Evolutionary conservation across 2,113 vertebrate species (phyloP).

Genomic region (Pithys albifrons): DNA sequence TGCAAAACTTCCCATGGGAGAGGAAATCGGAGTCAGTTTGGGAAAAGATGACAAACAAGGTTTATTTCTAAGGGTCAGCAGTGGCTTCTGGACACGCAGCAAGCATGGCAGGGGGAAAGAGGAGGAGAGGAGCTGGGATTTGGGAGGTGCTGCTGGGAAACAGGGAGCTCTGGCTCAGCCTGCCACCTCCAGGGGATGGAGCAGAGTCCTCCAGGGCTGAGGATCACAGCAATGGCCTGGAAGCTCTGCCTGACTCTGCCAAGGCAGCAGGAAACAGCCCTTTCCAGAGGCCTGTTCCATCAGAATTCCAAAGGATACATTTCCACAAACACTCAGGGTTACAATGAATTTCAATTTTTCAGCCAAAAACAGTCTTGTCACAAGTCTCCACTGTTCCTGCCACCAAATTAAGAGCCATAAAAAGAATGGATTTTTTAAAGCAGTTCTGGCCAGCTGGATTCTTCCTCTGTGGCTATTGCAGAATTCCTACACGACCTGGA

Average conservation of each 20-base stretch:
- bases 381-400: neutral
- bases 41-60: neutral
- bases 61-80: neutral
- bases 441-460: neutral
- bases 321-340: neutral
- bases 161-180: neutral
- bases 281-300: neutral
- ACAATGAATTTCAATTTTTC: neutral
- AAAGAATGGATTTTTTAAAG: neutral
- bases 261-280: neutral
- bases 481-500: neutral
- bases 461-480: neutral
- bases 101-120: accelerated
- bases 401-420: neutral
- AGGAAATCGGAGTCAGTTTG: neutral
- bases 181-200: neutral
- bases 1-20: neutral
- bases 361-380: neutral
- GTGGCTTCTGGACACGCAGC: neutral
- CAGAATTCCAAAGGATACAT: neutral
- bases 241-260: neutral
- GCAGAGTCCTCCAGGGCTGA: neutral
- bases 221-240: neutral
- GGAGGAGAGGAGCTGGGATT: neutral
- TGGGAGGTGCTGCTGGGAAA: neutral